Base-by-base conservation (phyloP, 2,888 invertebrate species). In the Cerceris ruficornis region DNA sequence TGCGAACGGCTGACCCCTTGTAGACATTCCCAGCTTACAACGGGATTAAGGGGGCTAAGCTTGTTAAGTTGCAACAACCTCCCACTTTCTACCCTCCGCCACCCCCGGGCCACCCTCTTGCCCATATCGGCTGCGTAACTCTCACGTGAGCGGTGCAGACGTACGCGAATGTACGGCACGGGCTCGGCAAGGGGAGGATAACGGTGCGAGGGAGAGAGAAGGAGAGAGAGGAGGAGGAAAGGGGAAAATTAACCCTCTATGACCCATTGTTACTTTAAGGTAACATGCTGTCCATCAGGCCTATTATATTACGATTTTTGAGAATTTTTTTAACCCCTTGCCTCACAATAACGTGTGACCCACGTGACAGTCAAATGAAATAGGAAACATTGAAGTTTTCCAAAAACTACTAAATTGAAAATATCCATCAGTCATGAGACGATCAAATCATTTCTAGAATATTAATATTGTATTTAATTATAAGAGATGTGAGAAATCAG, bases 11-110 rank as follows among this genome's bases (percentile, higher is more conserved):
- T 92, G 92, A 92, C 92, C 92, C 92, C 91, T 92, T 92, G 92
- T 92, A 92, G 92, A 92, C 92, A 92, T 92, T 91, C 89, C 88
- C 86, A 89, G 92, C 91, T 92, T 92, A 92, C 92, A 92, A 92
- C 90, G 88, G 90, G 91, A 92, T 92, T 91, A 91, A 89, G 90
- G 89, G 87, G 85, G 89, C 89, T 92, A 91, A 92, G 92, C 92
- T 92, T 92, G 91, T 92, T 92, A 92, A 92, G 91, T 92, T 92
- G 91, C 91, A 90, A 88, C 90, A 88, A 90, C 89, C 88, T 87
- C 79, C 82, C 81, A 74, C 72, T 69, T 66, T 61, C 70, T 49
- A 46, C 50, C 64, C 52, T 59, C 58, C 28, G 28, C 28, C 28
- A 28, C 28, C 28, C 28, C 28, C 28, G 28, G 28, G 28, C 28